Percentiles rank a stretch among this genome's conserved stretches.
phyloP scores from a whole-genome alignment of 2,113 vertebrate genomes.

The Plecotus auritus region DNA sequence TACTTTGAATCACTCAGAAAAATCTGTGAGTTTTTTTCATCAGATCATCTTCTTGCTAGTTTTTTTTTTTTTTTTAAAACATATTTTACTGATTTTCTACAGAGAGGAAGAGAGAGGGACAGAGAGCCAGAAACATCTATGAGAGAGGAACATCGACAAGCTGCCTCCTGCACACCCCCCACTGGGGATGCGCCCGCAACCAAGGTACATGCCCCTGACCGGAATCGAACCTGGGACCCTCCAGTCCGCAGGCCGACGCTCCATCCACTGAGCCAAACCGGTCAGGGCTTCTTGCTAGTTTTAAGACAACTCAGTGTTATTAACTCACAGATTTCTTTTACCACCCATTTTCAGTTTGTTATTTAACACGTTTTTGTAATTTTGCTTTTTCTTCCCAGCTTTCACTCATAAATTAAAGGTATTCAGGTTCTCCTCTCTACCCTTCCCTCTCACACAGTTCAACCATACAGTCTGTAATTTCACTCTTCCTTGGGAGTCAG shows the following conservation, averaged over 20 bases:
- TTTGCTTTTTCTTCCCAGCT: constrained; percentile 7
- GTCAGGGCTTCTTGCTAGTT: not conserved
- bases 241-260: too few relatives aligned
- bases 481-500: not conserved
- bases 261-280: too few relatives aligned
- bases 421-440: not conserved
- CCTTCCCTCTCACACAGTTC: not conserved
- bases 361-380: not conserved
- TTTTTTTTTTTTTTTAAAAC: too few relatives aligned
- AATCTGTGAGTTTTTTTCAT: not conserved
- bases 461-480: not conserved
- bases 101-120: too few relatives aligned
- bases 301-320: not conserved
- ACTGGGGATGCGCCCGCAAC: too few relatives aligned
- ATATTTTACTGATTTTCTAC: too few relatives aligned
- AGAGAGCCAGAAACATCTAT: too few relatives aligned
- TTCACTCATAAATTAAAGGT: not conserved
- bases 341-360: not conserved
- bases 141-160: too few relatives aligned
- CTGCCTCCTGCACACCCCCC: too few relatives aligned
- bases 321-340: not conserved
- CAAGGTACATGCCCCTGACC: too few relatives aligned
- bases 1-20: not conserved
- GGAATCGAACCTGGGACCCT: too few relatives aligned
- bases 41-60: not conserved